These are phyloP conservation scores for Caenorhabditis angaria DNA, from an alignment of 2,888 invertebrate genomes.

Conservation along the genomic window DNA sequence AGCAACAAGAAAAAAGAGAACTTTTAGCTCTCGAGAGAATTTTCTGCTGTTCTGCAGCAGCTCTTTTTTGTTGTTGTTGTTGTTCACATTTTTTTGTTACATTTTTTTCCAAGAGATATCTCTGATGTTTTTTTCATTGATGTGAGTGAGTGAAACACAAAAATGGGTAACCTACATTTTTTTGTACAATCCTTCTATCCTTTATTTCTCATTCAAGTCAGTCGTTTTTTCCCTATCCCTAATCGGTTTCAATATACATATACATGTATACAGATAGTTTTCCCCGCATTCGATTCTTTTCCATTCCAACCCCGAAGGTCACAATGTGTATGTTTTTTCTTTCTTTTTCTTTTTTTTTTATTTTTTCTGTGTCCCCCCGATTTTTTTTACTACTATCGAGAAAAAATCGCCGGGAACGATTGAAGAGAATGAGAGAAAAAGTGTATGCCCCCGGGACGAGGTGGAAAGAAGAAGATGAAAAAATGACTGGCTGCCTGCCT, in stretches of 20 bases:
- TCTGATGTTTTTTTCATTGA: neutral
- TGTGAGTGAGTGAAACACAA: neutral
- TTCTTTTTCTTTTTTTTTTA: neutral
- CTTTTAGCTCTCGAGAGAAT: no score
- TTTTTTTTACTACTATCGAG: constrained; percentile 21
- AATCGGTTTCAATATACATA: constrained; percentile 39
- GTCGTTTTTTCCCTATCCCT: neutral
- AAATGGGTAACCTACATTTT: constrained; percentile 6
- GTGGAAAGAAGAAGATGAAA: neutral
- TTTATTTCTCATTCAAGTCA: neutral
- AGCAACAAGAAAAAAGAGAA: no score
- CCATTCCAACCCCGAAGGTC: constrained; percentile 28
- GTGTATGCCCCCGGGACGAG: constrained; percentile 12
- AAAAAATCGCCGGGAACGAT: no score
- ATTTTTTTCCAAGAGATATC: neutral
- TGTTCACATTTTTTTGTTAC: neutral
- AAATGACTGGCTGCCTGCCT: neutral
- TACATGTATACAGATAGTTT: constrained; percentile 11
- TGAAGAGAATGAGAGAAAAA: no score
- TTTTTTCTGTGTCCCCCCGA: neutral
- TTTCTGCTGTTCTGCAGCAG: no score
- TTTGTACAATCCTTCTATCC: constrained; percentile 6
- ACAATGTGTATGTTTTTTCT: constrained; percentile 16
- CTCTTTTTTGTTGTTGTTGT: neutral
- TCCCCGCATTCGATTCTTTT: neutral